phyloP scores from a whole-genome alignment of 2,113 vertebrate genomes.

The Mionectes macconnelli region DNA sequence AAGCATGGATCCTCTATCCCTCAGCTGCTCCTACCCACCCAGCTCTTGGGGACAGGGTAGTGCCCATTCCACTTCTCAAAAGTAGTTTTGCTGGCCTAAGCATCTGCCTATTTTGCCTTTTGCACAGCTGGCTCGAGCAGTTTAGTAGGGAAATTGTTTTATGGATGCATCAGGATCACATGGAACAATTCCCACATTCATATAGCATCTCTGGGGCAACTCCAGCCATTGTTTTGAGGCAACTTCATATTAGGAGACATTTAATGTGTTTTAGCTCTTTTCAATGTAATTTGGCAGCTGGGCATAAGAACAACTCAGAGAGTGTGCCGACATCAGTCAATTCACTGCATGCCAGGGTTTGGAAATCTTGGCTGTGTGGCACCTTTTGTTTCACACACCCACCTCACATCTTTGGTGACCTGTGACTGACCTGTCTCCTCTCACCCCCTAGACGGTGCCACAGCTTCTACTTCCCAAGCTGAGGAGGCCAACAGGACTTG shows the following conservation, averaged over 20 bases:
- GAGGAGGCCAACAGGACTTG: neutral
- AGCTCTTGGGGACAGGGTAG: neutral
- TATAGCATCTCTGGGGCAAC: slow-evolving; percentile 2
- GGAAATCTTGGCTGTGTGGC: neutral
- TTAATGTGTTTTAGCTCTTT: slow-evolving; percentile 8
- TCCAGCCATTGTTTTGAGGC: slow-evolving; percentile 47
- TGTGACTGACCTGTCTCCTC: neutral
- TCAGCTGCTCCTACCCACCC: neutral
- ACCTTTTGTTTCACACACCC: neutral
- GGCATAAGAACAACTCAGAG: neutral
- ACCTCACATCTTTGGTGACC: neutral
- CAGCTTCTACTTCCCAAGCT: neutral
- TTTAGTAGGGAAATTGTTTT: neutral
- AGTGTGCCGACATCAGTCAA: neutral
- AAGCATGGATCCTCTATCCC: neutral
- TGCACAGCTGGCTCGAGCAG: neutral
- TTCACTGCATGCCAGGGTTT: neutral
- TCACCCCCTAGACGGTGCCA: neutral
- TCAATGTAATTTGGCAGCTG: neutral
- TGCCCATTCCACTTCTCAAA: fast-evolving
- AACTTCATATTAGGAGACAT: neutral
- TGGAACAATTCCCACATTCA: slow-evolving; percentile 6
- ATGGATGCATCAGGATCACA: neutral
- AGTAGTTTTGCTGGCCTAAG: neutral
- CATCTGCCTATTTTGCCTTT: neutral